phyloP scores from a whole-genome alignment of 1,140 invertebrate genomes.

The Euura saliciscinereae region DNA sequence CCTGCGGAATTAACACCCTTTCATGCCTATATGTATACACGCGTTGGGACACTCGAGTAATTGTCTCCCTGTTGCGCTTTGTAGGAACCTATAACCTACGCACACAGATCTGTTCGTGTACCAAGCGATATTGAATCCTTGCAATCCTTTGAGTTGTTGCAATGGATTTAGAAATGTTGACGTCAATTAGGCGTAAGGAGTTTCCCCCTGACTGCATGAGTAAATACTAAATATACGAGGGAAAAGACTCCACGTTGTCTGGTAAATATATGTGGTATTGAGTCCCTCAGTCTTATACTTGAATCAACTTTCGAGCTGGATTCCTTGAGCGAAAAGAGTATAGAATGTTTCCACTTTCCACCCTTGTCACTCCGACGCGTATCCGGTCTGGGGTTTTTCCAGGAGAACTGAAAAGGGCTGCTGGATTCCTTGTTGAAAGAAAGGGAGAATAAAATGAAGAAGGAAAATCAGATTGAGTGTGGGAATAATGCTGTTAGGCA shows the following conservation, averaged over 20 bases:
- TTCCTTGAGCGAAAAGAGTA: background rate
- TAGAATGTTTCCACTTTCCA: background rate
- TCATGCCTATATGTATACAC: background rate
- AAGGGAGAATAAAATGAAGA: background rate
- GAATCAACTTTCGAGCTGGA: background rate
- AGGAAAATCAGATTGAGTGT: background rate
- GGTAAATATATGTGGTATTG: background rate
- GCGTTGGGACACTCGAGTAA: background rate
- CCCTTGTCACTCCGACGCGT: background rate
- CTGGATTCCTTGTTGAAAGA: background rate
- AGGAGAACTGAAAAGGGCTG: no score
- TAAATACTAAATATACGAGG: background rate
- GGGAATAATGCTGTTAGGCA: no score
- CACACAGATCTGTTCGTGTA: background rate
- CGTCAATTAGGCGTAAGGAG: background rate
- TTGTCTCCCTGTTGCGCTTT: background rate
- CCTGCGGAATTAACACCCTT: background rate
- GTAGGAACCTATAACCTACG: background rate
- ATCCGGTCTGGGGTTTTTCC: background rate
- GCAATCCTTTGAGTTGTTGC: background rate
- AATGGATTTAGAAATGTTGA: background rate
- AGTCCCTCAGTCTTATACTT: background rate
- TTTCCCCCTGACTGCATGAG: background rate
- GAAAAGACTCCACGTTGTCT: background rate
- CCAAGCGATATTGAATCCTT: background rate